phyloP scores from a whole-genome alignment of 2,113 vertebrate genomes.

The Amphiprion ocellaris region DNA sequence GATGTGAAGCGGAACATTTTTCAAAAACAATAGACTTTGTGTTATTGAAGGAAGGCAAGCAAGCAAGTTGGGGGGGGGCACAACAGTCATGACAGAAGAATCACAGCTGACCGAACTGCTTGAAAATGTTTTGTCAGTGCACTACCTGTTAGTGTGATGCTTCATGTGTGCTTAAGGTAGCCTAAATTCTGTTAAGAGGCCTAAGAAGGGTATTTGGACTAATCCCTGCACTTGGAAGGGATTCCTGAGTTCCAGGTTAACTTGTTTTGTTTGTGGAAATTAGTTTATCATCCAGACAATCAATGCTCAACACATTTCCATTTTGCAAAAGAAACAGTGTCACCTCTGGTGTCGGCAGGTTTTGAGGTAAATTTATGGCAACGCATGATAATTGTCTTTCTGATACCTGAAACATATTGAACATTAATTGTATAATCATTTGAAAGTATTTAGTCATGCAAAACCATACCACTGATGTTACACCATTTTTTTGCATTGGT shows the following conservation, averaged over 20 bases:
- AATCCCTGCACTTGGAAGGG: slow-evolving; percentile 13
- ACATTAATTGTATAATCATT: neutral
- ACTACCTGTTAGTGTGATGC: neutral
- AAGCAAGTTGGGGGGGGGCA: neutral
- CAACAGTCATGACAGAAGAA: neutral
- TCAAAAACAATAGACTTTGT: slow-evolving; percentile 15
- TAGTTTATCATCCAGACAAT: neutral
- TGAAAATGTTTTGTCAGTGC: neutral
- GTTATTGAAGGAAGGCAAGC: slow-evolving; percentile 6
- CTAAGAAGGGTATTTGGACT: slow-evolving; percentile 12
- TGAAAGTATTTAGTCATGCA: neutral
- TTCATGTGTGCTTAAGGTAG: neutral
- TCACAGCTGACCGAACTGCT: neutral
- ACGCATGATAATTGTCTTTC: no score
- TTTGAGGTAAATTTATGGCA: no score
- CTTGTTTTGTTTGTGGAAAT: slow-evolving; percentile 11
- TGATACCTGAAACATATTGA: no score
- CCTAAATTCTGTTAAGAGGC: neutral
- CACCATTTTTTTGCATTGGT: neutral
- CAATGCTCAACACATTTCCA: neutral
- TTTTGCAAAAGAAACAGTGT: neutral
- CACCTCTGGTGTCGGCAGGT: neutral
- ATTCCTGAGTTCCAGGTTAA: slow-evolving; percentile 17
- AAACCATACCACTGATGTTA: neutral
- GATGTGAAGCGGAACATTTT: neutral